These are phyloP conservation scores for Elysia chlorotica DNA, from an alignment of 1,140 invertebrate genomes.

Conservation along the genomic window DNA sequence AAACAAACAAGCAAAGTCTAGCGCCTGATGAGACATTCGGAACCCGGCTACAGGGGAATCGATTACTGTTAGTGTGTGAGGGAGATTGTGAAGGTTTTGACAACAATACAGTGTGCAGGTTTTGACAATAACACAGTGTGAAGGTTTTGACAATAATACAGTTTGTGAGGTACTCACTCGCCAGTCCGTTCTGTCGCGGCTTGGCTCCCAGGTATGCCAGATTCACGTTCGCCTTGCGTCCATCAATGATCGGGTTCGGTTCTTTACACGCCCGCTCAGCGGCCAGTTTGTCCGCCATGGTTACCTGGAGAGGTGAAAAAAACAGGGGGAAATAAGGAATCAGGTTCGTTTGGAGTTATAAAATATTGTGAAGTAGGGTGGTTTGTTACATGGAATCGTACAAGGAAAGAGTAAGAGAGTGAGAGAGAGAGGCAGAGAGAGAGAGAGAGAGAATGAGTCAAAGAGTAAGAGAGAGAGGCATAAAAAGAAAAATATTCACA, in stretches of 20 bases:
- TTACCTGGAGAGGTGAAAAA: constrained; percentile 74
- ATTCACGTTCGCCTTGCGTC: constrained; percentile 97
- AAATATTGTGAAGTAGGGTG: neutral
- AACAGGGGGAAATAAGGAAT: neutral
- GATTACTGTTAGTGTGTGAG: too few species aligned
- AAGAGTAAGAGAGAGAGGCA: constrained; percentile 18
- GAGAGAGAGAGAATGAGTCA: constrained; percentile 17
- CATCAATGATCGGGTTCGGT: constrained; percentile 98
- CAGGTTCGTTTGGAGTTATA: too few species aligned
- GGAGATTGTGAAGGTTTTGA: too few species aligned
- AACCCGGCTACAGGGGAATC: neutral
- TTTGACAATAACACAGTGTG: too few species aligned
- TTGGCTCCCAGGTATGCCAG: constrained; percentile 96
- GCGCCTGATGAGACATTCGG: neutral
- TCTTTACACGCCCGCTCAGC: constrained; percentile 97
- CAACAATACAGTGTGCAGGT: too few species aligned
- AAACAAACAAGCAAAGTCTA: neutral
- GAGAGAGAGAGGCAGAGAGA: constrained; percentile 9
- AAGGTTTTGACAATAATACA: too few species aligned
- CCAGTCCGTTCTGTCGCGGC: constrained; percentile 69
- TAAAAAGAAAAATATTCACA: neutral
- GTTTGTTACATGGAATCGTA: neutral
- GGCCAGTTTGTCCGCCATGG: constrained; percentile 91
- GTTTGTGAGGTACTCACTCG: constrained; percentile 27
- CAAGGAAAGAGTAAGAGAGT: neutral